Base-by-base conservation (phyloP, 2,113 vertebrate genomes). In the Sphaerodactylus townsendi region DNA sequence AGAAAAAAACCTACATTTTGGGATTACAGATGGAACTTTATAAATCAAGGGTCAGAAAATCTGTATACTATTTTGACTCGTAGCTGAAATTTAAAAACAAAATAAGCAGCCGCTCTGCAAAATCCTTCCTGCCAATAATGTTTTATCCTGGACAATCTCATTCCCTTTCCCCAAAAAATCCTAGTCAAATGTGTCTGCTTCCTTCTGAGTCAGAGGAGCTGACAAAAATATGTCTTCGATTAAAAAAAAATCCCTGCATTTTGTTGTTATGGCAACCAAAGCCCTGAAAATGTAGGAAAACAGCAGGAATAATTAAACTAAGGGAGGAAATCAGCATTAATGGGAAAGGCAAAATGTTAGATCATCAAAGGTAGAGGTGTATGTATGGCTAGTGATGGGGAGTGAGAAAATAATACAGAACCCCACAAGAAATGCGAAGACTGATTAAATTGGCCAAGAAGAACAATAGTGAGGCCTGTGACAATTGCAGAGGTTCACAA, bases 271-370 rank as follows among this genome's bases (percentile, higher is more conserved):
- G 85, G 84, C 86, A 90, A 91, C 90, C 33, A 85, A 80, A 86
- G 86, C 74, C 72, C 79, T 69, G 84, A 84, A 90, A 91, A 86
- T 90, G 82, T 82, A 87, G 78, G 82, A 85, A 90, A 89, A 86
- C 90, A 89, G 90, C 85, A 89, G 90, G 86, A 89, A 84, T 91
- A 91, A 91, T 91, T 91, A 91, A 91, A 75, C 69, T 39, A 71
- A 87, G 81, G 71, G 33, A 86, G 77, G 86, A 89, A 89, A 89
- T 88, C 88, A 85, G 85, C 74, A 85, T 83, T 87, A 81, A 84
- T 87, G 83, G 87, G 72, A 78, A 84, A 30, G 59, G 80, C 71
- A 79, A 76, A 87, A 86, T 78, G 83, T 79, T 2, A 37, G 50
- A 75, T 70, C 72, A 73, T 85, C 35, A 56, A 74, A 80, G 64